Base-by-base conservation (phyloP, 2,113 vertebrate species). In the Phyllostomus discolor region DNA sequence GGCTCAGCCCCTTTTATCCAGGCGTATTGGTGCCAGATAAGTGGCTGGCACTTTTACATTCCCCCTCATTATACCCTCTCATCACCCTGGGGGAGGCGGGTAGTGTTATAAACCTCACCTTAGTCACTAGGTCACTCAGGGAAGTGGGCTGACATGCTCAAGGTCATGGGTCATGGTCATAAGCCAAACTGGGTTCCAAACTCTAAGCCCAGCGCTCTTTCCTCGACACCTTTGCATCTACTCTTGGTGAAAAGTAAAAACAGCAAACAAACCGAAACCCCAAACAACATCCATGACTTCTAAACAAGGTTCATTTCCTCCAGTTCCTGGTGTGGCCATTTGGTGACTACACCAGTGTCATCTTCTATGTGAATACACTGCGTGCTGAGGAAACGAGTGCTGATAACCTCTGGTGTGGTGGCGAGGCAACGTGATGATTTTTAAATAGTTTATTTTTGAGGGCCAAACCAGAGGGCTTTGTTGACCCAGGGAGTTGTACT, bases 401-500 rank as follows among this genome's bases (percentile, higher is more conserved):
- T 10, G 4, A 17, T 28, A 3, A 22, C 31, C 50, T 72, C 22
- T 4, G 31, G 48, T 41, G 48, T 19, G 1, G 11, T 7, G 54
- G 66, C 10, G 10, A 64, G 22, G 15, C 26, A 26, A 54, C 19
- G 2, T 12, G 22, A 46, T 41, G 57, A 84, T 64, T 82, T 82
- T 70, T 28, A 67, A 83, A 64, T 24, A 15, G 7, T 80, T 73
- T 52, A 59, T 80, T 75, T 95, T 19, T 91, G 82, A 95, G 50
- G 31, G 35, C 43, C 31, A 11, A 11, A 12, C 33, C 79, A 64
- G 90, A 17, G 20, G 86, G 46, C 16, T 84, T 62, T 62, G 46
- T 84, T 94, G 88, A 50, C 91, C 75, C 33, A 75, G 70, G 2
- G 10, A 94, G 73, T 67, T 94, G 54, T 73, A 76, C 90, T 96